phyloP scores from a whole-genome alignment of 2,113 vertebrate genomes.

The Columba livia region DNA sequence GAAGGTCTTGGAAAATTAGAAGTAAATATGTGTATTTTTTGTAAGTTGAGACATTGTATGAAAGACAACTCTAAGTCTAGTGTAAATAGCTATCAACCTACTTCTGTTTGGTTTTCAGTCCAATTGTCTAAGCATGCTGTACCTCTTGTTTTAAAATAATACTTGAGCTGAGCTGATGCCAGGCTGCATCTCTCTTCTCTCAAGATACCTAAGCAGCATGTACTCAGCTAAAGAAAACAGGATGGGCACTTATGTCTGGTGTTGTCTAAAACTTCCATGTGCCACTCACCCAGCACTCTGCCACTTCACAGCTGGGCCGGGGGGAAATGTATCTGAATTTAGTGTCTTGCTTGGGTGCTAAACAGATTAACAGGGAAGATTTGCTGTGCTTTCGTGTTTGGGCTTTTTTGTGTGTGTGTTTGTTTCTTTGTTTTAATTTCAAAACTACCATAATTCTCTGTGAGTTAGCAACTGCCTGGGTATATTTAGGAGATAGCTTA shows the following conservation, averaged over 20 bases:
- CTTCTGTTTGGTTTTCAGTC: constrained; percentile 72
- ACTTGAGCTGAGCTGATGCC: constrained; percentile 29
- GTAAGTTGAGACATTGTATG: constrained; percentile 60
- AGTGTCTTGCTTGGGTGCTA: neutral
- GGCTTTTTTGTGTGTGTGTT: neutral
- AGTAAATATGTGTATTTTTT: constrained; percentile 50
- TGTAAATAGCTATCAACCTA: constrained; percentile 63
- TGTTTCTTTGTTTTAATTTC: neutral
- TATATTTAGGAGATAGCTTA: neutral
- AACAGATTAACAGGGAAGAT: neutral
- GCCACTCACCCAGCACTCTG: neutral
- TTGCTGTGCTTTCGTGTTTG: neutral
- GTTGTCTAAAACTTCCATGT: neutral
- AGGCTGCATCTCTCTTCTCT: neutral
- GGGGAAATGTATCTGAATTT: neutral
- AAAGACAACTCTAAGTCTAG: constrained; percentile 53
- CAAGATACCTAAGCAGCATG: neutral
- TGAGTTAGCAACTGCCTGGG: neutral
- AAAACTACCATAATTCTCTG: neutral
- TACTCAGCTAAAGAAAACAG: neutral
- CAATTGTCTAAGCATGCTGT: constrained; percentile 39
- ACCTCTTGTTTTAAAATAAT: constrained; percentile 35
- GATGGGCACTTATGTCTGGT: neutral
- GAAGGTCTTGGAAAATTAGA: constrained; percentile 56
- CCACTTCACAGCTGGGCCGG: neutral